These are phyloP conservation scores for Diorhabda carinulata DNA, from an alignment of 1,140 invertebrate species.

Conservation along the genomic window DNA sequence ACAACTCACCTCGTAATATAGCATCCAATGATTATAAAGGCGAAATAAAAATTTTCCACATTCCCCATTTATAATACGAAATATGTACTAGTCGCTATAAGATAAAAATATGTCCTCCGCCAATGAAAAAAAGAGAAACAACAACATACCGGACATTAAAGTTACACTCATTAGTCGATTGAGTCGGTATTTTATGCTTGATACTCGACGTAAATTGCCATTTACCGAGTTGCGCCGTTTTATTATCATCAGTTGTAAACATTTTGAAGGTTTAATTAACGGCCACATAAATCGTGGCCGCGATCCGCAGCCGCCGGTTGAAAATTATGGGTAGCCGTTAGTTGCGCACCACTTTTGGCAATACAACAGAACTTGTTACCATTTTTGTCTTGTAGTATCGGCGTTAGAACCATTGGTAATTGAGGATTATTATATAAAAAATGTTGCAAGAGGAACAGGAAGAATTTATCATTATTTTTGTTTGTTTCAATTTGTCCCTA, in stretches of 20 bases:
- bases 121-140: neutral
- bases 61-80: too few relatives aligned
- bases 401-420: too few relatives aligned
- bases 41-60: too few relatives aligned
- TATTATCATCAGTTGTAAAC: conserved; percentile 29
- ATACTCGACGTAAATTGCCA: conserved; percentile 23
- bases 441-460: too few relatives aligned
- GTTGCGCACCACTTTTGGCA: neutral
- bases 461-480: too few relatives aligned
- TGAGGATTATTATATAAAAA: too few relatives aligned
- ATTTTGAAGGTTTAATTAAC: conserved; percentile 34
- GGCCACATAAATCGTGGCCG: conserved; percentile 26
- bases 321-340: conserved; percentile 9
- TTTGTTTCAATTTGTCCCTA: too few relatives aligned
- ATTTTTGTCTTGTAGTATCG: too few relatives aligned
- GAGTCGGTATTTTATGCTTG: conserved; percentile 17
- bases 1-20: too few relatives aligned
- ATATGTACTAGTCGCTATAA: too few relatives aligned
- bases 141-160: conserved; percentile 11
- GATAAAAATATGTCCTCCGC: neutral
- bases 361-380: too few relatives aligned
- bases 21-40: too few relatives aligned
- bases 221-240: conserved; percentile 21
- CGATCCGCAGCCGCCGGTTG: neutral
- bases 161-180: conserved; percentile 20